These are phyloP conservation scores for Nymphalis io DNA, from an alignment of 1,140 invertebrate species.

Conservation along the genomic window DNA sequence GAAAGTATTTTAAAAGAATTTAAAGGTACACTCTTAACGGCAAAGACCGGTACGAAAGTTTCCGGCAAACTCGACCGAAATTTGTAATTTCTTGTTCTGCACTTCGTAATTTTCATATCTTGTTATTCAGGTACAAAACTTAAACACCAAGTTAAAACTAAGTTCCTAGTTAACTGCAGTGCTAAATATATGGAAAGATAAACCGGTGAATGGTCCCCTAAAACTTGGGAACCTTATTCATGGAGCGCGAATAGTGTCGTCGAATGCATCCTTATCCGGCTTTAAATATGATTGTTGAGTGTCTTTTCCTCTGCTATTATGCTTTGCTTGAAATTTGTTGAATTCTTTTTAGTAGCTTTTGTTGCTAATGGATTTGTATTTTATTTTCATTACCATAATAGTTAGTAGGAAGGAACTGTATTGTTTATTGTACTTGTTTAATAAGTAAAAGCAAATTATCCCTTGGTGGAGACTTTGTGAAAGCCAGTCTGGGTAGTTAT, in stretches of 20 bases:
- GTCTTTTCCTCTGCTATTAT: conserved; percentile 14
- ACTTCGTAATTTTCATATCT: conserved; percentile 32
- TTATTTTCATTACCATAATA: too few relatives aligned
- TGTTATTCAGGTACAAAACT: conserved; percentile 28
- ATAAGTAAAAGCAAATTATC: too few relatives aligned
- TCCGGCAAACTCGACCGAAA: conserved; percentile 18
- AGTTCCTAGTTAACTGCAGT: conserved; percentile 28
- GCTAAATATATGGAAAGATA: conserved; percentile 32
- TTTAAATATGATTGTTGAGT: conserved; percentile 21
- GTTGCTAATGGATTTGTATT: too few relatives aligned
- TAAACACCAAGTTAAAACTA: conserved; percentile 23
- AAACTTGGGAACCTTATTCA: conserved; percentile 20
- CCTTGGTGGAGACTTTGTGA: too few relatives aligned
- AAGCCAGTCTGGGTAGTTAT: too few relatives aligned
- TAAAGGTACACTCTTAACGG: conserved; percentile 1
- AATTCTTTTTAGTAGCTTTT: too few relatives aligned
- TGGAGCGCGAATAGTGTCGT: conserved; percentile 17
- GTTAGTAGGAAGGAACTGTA: too few relatives aligned
- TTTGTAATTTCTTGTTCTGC: conserved; percentile 24
- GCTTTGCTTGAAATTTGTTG: too few relatives aligned
- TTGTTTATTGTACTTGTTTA: too few relatives aligned
- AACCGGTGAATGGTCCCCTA: conserved; percentile 26
- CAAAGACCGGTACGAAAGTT: conserved; percentile 7
- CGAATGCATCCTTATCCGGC: conserved; percentile 22
- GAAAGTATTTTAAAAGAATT: conserved; percentile 4